Base-by-base conservation (phyloP, 37 sponge, comb jelly and placozoan species). In the Crambe crambe region DNA sequence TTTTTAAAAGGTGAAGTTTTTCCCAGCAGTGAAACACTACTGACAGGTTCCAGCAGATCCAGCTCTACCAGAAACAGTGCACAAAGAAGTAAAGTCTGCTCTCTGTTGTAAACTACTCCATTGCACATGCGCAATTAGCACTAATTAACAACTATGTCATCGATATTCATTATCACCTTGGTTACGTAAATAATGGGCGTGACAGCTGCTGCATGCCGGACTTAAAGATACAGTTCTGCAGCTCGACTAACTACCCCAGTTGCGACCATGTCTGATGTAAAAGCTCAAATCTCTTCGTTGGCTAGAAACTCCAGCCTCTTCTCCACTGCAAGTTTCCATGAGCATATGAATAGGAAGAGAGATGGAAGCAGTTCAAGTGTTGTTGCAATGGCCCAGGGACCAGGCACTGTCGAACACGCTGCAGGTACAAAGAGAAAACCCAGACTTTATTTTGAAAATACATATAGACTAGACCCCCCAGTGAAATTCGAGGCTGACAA, bases 381-480 rank as follows among this genome's bases (percentile, higher is more conserved):
- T 31, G 26, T 90, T 30, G 64, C 78, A n/a, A 42, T 82, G 31
- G 76, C 83, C 2, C 86, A 90, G 38, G 86, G 85, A 20, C 83
- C 91, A 22, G 74, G 75, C 0, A 43, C 25, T 30, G n/a, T n/a
- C n/a, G 57, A 64, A 56, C 2, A 65, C 17, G 43, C 37, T 3
- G 34, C 23, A 0, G 58, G 37, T 20, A 51, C 26, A 37, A 77
- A 73, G 73, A 74, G 36, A 36, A 83, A 78, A 54, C 93, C 91
- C 4, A 78, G 66, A 57, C 86, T 79, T 0, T 40, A 75, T 37
- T 93, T 89, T 73, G 95, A 96, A 82, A 94, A 94, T 73, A 98
- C 99, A 21, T 98, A 97, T 72, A 67, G 65, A 18, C 68, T 91
- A 56, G 87, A 94, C 69, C 97, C 97, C 18, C 65, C 82, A 10